phyloP scores from a whole-genome alignment of 2,113 vertebrate genomes.

The Psammodynastes pulverulentus region DNA sequence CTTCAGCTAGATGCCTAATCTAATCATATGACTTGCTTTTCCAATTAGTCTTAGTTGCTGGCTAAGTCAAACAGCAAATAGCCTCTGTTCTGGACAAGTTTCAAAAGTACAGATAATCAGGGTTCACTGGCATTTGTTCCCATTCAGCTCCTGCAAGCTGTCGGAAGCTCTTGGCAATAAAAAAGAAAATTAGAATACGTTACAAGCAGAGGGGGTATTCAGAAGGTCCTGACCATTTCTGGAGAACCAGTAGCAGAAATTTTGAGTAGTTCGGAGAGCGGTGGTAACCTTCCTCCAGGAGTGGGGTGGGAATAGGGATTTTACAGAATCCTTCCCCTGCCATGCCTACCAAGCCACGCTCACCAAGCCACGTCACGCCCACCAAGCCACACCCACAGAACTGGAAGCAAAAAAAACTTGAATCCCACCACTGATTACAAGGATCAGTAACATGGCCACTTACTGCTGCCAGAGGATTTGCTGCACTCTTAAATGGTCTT shows the following conservation, averaged over 20 bases:
- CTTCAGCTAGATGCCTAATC: neutral
- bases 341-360: too few species aligned
- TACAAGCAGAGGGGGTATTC: too few species aligned
- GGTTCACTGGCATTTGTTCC: neutral
- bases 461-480: neutral
- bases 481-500: neutral
- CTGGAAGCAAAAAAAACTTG: too few species aligned
- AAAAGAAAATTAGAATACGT: neutral
- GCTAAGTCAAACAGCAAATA: neutral
- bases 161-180: neutral
- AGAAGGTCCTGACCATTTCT: too few species aligned
- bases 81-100: neutral
- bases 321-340: too few species aligned
- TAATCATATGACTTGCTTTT: neutral
- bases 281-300: too few species aligned
- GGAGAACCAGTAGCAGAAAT: too few species aligned
- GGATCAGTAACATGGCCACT: neutral
- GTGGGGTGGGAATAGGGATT: too few species aligned
- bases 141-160: neutral
- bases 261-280: too few species aligned
- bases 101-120: neutral
- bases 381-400: too few species aligned
- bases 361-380: too few species aligned
- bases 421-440: too few species aligned
- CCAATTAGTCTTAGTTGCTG: neutral